These are phyloP conservation scores for Shargacucullia verbasci DNA, from an alignment of 2,888 invertebrate genomes.

Conservation along the genomic window DNA sequence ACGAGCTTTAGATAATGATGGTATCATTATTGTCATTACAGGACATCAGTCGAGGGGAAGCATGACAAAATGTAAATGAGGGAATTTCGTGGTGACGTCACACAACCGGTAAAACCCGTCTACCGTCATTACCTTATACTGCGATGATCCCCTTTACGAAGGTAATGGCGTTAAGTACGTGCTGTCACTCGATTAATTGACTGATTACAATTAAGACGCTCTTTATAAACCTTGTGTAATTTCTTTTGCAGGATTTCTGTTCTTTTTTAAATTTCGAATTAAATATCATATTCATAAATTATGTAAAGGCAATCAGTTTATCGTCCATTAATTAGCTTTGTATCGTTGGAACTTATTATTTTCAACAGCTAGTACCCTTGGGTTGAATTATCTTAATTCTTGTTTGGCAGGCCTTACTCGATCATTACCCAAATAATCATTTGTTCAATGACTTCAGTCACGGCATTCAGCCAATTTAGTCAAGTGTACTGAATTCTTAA, in stretches of 20 bases:
- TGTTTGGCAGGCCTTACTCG: constrained; percentile 25
- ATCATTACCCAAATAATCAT: constrained; percentile 32
- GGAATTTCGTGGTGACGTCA: constrained; percentile 46
- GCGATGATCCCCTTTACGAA: constrained; percentile 13
- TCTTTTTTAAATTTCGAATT: not conserved
- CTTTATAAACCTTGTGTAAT: constrained; percentile 1
- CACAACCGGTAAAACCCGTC: constrained; percentile 23
- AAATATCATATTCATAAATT: not conserved
- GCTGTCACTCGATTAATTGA: constrained; percentile 1
- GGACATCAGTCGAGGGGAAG: constrained; percentile 17
- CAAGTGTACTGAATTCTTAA: constrained; percentile 28
- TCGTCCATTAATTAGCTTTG: constrained; percentile 3
- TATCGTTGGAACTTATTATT: not conserved
- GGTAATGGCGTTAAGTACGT: constrained; percentile 18
- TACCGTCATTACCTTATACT: constrained; percentile 10
- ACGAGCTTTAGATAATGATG: constrained; percentile 25
- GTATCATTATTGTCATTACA: constrained; percentile 37
- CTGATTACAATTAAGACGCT: not conserved
- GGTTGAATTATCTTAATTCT: constrained; percentile 23
- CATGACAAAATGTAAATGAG: constrained; percentile 40
- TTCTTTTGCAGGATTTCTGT: not conserved
- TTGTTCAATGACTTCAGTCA: constrained; percentile 47
- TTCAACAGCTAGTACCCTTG: constrained; percentile 4
- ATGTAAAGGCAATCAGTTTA: not conserved
- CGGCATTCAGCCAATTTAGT: constrained; percentile 38